Conservation (phyloP, 2,113 vertebrate genomes). For the Silurus meridionalis region DNA sequence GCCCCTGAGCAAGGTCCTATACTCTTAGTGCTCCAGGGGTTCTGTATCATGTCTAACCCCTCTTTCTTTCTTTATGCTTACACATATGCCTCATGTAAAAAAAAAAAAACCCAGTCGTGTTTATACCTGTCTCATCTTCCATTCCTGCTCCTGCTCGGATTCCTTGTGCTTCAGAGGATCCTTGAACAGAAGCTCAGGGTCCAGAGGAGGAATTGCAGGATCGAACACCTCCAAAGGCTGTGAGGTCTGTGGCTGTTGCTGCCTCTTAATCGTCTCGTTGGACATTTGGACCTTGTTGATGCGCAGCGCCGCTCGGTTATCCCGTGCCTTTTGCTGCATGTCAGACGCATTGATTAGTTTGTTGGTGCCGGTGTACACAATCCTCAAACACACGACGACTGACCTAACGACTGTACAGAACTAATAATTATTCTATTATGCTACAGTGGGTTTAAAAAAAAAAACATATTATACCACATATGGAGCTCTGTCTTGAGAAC, state of each 20-base stretch:
- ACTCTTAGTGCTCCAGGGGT: no score
- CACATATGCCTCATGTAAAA: no score
- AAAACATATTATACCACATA: slow-evolving; percentile 82
- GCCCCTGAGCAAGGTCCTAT: no score
- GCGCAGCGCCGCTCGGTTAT: slow-evolving; percentile 92
- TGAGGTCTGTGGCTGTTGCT: slow-evolving; percentile 79
- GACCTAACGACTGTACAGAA: no score
- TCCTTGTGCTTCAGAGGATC: slow-evolving; percentile 92
- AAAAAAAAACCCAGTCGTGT: no score
- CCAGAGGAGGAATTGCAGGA: slow-evolving; percentile 75
- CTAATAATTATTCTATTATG: neutral
- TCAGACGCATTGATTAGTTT: neutral
- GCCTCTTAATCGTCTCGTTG: slow-evolving; percentile 87
- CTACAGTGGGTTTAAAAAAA: neutral
- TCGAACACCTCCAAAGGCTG: slow-evolving; percentile 77
- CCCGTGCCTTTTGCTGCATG: slow-evolving; percentile 93
- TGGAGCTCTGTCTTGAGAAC: slow-evolving; percentile 92
- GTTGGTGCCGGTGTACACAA: neutral
- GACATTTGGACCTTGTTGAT: slow-evolving; percentile 95
- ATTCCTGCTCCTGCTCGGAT: slow-evolving; percentile 94
- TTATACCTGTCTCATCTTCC: slow-evolving; percentile 93
- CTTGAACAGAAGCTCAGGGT: slow-evolving; percentile 81
- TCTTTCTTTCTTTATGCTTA: no score
- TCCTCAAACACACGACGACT: neutral
- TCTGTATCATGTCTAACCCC: no score